Evolutionary conservation across 2,797 vertebrate species (phyloP).

Genomic region (Enteromius radiatus): DNA sequence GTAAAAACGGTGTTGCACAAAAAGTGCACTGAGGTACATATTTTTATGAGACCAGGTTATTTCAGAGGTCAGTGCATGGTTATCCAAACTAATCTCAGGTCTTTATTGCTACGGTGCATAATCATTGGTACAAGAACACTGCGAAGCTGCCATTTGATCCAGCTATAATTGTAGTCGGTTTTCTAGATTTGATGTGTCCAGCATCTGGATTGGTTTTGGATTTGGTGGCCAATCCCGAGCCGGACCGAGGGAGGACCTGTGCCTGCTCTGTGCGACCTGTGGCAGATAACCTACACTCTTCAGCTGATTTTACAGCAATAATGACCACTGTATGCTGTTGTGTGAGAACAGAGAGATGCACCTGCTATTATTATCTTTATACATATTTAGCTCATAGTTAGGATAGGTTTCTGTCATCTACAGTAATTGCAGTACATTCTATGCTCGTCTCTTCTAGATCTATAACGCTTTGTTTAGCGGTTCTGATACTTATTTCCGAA

Average conservation of each 20-base stretch:
- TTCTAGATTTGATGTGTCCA: background rate
- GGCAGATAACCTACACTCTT: slow-evolving; percentile 61
- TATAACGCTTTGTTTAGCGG: background rate
- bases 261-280: slow-evolving; percentile 77
- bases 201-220: slow-evolving; percentile 48
- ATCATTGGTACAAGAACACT: slow-evolving; percentile 5
- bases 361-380: background rate
- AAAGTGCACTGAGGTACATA: no score
- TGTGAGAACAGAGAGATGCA: background rate
- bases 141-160: slow-evolving; percentile 3
- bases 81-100: background rate
- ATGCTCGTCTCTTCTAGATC: background rate
- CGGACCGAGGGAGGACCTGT: slow-evolving; percentile 74
- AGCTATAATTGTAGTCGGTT: background rate
- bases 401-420: background rate
- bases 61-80: background rate
- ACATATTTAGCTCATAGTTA: background rate
- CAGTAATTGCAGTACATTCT: background rate
- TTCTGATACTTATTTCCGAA: background rate
- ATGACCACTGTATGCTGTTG: background rate
- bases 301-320: background rate
- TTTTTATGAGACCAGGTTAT: no score
- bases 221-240: slow-evolving; percentile 76
- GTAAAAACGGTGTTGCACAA: no score
- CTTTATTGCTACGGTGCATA: slow-evolving; percentile 22